These are phyloP conservation scores for Heterotilapia buettikoferi DNA, from an alignment of 2,113 vertebrate species.

Conservation along the genomic window DNA sequence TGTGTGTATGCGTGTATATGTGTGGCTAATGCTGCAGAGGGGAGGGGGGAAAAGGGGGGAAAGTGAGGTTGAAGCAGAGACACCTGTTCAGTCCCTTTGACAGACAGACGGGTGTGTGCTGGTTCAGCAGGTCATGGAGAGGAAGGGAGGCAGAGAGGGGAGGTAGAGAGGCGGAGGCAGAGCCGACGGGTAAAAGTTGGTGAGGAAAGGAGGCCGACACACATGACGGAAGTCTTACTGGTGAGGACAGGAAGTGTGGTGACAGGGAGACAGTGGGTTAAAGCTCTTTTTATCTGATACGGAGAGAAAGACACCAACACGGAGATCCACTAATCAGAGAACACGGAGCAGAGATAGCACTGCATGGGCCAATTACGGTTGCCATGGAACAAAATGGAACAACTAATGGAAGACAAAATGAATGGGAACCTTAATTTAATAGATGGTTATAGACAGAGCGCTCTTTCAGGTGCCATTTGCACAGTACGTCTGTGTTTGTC, in stretches of 20 bases:
- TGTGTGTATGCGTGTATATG: neutral
- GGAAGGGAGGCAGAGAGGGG: neutral
- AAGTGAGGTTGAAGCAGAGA: slow-evolving; percentile 57
- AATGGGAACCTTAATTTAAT: slow-evolving; percentile 32
- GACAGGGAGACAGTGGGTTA: neutral
- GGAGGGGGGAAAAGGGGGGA: slow-evolving; percentile 16
- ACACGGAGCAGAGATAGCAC: slow-evolving; percentile 1
- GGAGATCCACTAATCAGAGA: slow-evolving; percentile 15
- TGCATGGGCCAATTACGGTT: slow-evolving; percentile 20
- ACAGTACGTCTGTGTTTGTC: neutral
- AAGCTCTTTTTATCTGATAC: slow-evolving; percentile 30
- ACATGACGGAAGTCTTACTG: neutral
- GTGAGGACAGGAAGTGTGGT: neutral
- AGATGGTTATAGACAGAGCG: neutral
- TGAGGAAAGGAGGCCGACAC: neutral
- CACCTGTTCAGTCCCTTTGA: slow-evolving; percentile 77
- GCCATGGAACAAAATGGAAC: slow-evolving; percentile 32
- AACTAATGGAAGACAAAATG: slow-evolving; percentile 41
- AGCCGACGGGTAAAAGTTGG: neutral
- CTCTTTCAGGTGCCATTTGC: slow-evolving; percentile 25
- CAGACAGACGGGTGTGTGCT: slow-evolving; percentile 75
- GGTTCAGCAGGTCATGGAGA: slow-evolving; percentile 74
- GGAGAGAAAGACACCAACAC: neutral
- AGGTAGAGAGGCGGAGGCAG: neutral
- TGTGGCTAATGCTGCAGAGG: neutral